A percentile compares a stretch with the other conserved stretches of the same genome.
Conservation (phyloP, 2,888 invertebrate genomes). For the Lampropteryx suffumata region DNA sequence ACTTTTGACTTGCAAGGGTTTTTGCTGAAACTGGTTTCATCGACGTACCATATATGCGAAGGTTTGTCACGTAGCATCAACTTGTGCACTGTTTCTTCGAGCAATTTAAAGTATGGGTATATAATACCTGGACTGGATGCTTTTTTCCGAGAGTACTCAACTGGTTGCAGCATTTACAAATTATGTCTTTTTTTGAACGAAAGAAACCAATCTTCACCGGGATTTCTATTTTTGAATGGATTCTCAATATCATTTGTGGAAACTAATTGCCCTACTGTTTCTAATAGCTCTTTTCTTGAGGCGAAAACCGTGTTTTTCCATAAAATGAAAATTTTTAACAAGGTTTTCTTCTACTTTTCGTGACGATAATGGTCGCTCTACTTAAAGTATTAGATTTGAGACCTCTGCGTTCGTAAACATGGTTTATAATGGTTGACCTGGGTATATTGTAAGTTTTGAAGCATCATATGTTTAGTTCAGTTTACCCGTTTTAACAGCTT, state of each 20-base stretch:
- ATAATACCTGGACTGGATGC: background rate
- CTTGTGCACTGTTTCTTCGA: background rate
- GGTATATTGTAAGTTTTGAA: slow-evolving; percentile 23
- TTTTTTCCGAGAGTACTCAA: background rate
- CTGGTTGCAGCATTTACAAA: slow-evolving; percentile 3
- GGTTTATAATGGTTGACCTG: slow-evolving; percentile 22
- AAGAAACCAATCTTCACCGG: slow-evolving; percentile 1
- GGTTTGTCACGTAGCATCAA: background rate
- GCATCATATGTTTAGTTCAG: slow-evolving; percentile 18
- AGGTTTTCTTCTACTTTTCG: background rate
- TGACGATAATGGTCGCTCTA: background rate
- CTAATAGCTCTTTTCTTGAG: background rate
- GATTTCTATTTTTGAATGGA: slow-evolving; percentile 1
- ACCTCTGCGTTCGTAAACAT: slow-evolving; percentile 1
- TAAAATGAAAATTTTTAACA: background rate
- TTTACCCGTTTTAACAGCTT: slow-evolving; percentile 22
- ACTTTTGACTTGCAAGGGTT: background rate
- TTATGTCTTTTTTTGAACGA: background rate
- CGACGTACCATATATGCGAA: background rate
- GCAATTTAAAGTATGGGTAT: background rate
- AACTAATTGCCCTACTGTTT: slow-evolving; percentile 1
- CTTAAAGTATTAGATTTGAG: background rate
- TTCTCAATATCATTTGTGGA: background rate
- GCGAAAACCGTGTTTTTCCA: slow-evolving; percentile 4
- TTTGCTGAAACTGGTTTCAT: background rate